phyloP scores from a whole-genome alignment of 2,888 invertebrate species.

The Tenthredo scrophulariae region DNA sequence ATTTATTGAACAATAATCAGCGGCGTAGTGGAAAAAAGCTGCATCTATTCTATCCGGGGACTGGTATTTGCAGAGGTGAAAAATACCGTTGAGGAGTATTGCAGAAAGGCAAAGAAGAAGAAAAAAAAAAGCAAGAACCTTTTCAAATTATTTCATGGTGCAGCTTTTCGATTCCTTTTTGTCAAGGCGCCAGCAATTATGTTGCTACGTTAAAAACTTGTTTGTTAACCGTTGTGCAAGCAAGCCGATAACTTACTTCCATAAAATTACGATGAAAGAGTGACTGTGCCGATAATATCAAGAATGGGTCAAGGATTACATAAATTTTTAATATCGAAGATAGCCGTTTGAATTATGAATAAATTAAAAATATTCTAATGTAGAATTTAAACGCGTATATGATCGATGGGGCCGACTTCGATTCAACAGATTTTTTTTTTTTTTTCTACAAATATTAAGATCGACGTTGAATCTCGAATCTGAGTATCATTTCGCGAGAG shows the following conservation, averaged over 20 bases:
- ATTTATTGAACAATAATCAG: not conserved
- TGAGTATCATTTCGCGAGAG: not conserved
- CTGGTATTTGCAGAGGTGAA: not conserved
- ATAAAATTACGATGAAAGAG: not conserved
- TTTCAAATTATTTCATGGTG: not conserved
- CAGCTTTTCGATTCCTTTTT: not conserved
- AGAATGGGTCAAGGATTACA: constrained; percentile 18
- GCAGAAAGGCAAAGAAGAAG: not conserved
- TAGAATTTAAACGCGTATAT: not conserved
- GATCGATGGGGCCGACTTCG: not conserved
- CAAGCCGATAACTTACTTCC: not conserved
- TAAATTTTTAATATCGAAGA: not conserved
- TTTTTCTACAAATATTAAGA: not conserved
- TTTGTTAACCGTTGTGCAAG: not conserved
- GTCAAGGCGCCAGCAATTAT: not conserved
- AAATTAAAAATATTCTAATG: not conserved
- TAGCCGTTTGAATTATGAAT: not conserved
- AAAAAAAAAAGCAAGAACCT: not conserved
- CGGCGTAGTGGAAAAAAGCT: not conserved
- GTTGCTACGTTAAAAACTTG: not conserved
- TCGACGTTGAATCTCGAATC: not conserved
- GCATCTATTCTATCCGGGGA: not conserved
- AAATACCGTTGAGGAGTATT: not conserved
- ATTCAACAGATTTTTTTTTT: no score
- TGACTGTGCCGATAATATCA: not conserved